Evolutionary conservation across 2,113 vertebrate genomes (phyloP).

Genomic region (Fregetta grallaria): DNA sequence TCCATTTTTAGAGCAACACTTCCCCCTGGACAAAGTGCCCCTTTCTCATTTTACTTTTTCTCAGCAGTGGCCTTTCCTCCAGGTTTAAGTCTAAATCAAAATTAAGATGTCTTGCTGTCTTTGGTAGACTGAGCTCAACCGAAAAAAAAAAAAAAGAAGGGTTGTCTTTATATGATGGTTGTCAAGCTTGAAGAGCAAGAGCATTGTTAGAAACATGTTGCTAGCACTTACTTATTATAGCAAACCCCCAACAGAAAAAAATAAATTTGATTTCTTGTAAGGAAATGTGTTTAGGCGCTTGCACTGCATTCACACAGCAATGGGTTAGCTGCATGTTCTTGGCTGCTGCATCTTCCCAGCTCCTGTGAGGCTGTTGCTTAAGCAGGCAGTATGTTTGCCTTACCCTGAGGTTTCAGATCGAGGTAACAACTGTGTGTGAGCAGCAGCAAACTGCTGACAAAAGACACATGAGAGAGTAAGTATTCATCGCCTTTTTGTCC

Average conservation of each 20-base stretch:
- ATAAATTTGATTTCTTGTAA: not conserved
- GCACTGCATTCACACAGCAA: not conserved
- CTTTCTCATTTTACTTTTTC: not conserved
- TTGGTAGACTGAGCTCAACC: not conserved
- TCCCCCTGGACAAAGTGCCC: not conserved
- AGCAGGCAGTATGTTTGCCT: not conserved
- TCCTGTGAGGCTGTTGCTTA: not conserved
- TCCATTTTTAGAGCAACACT: not conserved
- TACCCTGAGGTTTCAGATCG: not conserved
- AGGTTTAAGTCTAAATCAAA: not conserved
- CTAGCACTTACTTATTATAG: not conserved
- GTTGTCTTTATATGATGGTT: not conserved
- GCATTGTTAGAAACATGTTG: not conserved
- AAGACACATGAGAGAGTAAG: rapidly evolving
- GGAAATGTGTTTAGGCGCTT: not conserved
- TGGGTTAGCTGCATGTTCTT: not conserved
- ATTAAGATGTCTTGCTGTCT: not conserved
- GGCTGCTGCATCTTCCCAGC: not conserved
- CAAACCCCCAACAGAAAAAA: not conserved
- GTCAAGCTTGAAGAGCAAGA: not conserved
- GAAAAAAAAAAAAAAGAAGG: not conserved
- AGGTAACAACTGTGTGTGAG: not conserved
- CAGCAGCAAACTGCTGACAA: not conserved
- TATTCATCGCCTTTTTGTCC: not conserved
- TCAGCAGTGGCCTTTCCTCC: not conserved